Base-by-base conservation (phyloP, 2,113 vertebrate genomes). In the Lepus timidus region DNA sequence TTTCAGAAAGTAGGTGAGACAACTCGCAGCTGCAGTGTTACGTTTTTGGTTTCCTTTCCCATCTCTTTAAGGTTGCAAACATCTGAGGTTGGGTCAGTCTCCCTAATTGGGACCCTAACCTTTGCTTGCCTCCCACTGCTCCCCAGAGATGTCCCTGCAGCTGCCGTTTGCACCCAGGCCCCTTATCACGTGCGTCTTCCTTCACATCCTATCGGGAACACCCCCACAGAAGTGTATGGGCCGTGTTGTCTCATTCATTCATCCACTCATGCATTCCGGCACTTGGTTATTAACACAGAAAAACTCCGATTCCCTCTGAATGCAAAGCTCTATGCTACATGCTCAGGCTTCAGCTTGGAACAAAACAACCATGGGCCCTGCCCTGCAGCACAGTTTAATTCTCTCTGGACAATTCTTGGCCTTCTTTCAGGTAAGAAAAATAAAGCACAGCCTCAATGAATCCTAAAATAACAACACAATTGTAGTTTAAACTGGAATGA, bases 31-130 rank as follows among this genome's bases (percentile, higher is more conserved):
- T 84, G 58, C 65, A 84, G 65, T 68, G 51, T 39, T 73, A 49
- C 19, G 44, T 22, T 91, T 91, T 75, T n/a, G 33, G 67, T 76
- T 87, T 87, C 88, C 55, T 93, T 68, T 87, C 49, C n/a, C 33
- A 3, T 78, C 44, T 64, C 65, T 13, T 27, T 36, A 82, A 39
- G 13, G 6, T 49, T 64, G 49, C 29, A 52, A 74, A 51, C 49
- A 74, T 73, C 65, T 36, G 78, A 19, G 78, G 44, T 67, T 85
- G 29, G 36, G 36, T 71, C 52, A n/a, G 22, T 36, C 29, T 25
- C 78, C 88, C 55, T 25, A 49, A 52, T 8, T 39, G 36, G 49
- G 71, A 67, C 9, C 20, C 55, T 55, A 71, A 12, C 52, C n/a
- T 90, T 91, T 16, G 25, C 39, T 49, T 76, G 27, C 64, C 51